A percentile compares a stretch with the other conserved stretches of the same genome.
phyloP scores from a whole-genome alignment of 2,113 vertebrate genomes.

The Rostratula benghalensis region DNA sequence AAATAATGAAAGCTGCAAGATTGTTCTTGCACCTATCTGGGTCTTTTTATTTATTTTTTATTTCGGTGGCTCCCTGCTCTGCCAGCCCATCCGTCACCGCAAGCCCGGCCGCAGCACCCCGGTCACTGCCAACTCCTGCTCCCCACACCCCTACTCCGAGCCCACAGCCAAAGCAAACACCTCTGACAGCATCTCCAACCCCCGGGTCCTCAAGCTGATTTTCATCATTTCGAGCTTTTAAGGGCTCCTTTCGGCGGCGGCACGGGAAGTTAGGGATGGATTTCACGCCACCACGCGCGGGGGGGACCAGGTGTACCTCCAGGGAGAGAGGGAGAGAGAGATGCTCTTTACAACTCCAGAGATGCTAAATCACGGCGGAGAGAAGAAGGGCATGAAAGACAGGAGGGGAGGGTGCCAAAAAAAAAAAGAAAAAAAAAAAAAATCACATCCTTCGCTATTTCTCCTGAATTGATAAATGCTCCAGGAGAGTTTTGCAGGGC shows the following conservation, averaged over 20 bases:
- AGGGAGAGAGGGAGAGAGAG: neutral
- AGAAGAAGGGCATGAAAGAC: conserved; percentile 56
- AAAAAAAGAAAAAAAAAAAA: neutral
- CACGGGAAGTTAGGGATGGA: conserved; percentile 73
- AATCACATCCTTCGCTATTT: conserved; percentile 53
- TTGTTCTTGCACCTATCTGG: neutral
- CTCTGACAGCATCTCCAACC: conserved; percentile 60
- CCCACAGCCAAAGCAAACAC: conserved; percentile 62
- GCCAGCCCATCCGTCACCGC: conserved; percentile 35
- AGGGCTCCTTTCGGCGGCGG: conserved; percentile 40
- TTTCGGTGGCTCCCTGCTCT: neutral
- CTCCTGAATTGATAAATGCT: conserved; percentile 17
- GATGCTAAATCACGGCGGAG: conserved; percentile 70
- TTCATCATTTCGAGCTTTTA: conserved; percentile 72
- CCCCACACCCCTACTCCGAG: neutral
- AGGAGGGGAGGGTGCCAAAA: conserved; percentile 8
- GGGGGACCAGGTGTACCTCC: conserved; percentile 27
- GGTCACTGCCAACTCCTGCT: neutral
- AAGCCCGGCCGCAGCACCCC: neutral
- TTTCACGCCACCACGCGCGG: neutral
- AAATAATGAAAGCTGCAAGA: conserved; percentile 60
- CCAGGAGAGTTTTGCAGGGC: neutral
- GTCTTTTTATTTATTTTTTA: conserved; percentile 37
- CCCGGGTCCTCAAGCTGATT: neutral
- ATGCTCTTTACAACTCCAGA: conserved; percentile 64